phyloP scores from a whole-genome alignment of 2,888 invertebrate genomes.

The Patella pellucida region DNA sequence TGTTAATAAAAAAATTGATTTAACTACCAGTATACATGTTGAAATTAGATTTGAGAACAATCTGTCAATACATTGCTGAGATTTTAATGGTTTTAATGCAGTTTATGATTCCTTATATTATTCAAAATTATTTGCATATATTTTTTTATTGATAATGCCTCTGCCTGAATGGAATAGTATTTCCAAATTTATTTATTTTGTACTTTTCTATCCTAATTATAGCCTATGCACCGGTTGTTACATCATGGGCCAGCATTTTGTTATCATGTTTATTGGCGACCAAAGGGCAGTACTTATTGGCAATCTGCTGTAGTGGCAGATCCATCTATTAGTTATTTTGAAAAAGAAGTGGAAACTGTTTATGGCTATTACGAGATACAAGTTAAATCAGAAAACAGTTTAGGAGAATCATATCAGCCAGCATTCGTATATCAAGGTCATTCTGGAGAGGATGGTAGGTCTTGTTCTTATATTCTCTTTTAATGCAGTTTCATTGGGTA shows the following conservation, averaged over 20 bases:
- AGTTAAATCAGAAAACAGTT: slow-evolving; percentile 57
- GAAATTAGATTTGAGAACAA: no score
- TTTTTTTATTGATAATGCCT: no score
- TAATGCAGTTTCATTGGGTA: no score
- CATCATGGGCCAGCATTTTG: slow-evolving; percentile 61
- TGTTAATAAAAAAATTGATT: no score
- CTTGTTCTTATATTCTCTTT: not conserved
- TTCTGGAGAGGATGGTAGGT: slow-evolving; percentile 61
- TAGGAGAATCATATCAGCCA: slow-evolving; percentile 58
- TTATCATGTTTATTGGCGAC: slow-evolving; percentile 56
- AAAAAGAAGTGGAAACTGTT: slow-evolving; percentile 55
- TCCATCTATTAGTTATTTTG: slow-evolving; percentile 46
- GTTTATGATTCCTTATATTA: no score
- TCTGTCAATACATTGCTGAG: no score
- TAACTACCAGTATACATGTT: no score
- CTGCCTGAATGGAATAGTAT: no score
- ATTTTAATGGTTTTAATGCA: no score
- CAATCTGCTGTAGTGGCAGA: slow-evolving; percentile 45
- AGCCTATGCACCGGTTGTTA: slow-evolving; percentile 59
- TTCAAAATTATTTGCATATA: no score
- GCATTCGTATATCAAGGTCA: slow-evolving; percentile 55
- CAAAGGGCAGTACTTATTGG: slow-evolving; percentile 59
- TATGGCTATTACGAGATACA: slow-evolving; percentile 60
- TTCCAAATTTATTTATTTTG: no score
- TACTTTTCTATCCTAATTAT: slow-evolving; percentile 26